phyloP scores from a whole-genome alignment of 2,888 invertebrate genomes.

The Pristionchus mayeri region DNA sequence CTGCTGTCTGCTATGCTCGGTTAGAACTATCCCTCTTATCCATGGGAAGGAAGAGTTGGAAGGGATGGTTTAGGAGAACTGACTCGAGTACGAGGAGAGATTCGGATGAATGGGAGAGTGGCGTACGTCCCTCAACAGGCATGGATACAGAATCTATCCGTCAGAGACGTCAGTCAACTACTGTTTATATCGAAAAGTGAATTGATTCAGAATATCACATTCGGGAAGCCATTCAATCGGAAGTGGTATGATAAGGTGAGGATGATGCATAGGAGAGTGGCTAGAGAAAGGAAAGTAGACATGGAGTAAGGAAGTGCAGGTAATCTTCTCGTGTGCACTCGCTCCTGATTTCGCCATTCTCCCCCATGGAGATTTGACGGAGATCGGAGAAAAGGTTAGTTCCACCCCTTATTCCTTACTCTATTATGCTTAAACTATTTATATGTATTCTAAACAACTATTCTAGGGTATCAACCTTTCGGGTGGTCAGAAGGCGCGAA shows the following conservation, averaged over 20 bases:
- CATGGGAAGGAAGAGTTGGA: background rate
- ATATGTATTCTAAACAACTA: background rate
- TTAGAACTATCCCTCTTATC: background rate
- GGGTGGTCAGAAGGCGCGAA: constrained; percentile 93
- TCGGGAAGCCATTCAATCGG: constrained; percentile 49
- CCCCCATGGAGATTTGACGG: constrained; percentile 92
- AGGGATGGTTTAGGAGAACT: constrained; percentile 61
- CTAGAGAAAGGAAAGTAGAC: no score
- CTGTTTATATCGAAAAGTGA: no score
- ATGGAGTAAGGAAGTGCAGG: constrained; percentile 77
- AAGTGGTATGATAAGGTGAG: constrained; percentile 24
- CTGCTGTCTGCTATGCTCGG: constrained; percentile 84
- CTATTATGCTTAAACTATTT: background rate
- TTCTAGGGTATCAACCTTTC: constrained; percentile 88
- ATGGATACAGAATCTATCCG: constrained; percentile 80
- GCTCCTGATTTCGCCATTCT: constrained; percentile 92
- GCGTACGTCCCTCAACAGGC: constrained; percentile 92
- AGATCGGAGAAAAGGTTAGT: constrained; percentile 93
- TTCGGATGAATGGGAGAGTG: constrained; percentile 78
- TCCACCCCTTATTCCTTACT: background rate
- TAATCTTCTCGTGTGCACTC: constrained; percentile 92
- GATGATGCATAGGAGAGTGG: no score
- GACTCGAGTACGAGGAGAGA: constrained; percentile 66
- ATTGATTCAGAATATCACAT: constrained; percentile 67
- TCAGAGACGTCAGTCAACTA: no score